These are phyloP conservation scores for Drosophila murphyi DNA, from an alignment of 1,140 invertebrate species.

Conservation along the genomic window DNA sequence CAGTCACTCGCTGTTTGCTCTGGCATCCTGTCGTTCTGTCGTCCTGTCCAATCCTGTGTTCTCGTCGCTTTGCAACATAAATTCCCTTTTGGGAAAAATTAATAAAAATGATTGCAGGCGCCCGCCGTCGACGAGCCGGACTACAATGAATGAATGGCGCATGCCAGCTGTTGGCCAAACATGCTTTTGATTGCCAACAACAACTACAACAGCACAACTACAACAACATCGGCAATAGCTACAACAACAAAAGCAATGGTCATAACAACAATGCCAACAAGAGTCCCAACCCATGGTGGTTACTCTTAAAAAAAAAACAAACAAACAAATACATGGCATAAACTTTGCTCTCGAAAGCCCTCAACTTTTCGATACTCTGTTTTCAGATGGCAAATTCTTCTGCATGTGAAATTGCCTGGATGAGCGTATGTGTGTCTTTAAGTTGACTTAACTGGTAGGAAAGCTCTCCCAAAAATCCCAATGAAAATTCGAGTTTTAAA, in stretches of 20 bases:
- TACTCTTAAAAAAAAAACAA: constrained; percentile 24
- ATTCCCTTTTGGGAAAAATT: constrained; percentile 79
- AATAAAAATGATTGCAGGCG: constrained; percentile 81
- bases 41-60: constrained; percentile 10
- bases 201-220: constrained; percentile 29
- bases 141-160: constrained; percentile 78
- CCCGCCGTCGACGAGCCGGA: constrained; percentile 41
- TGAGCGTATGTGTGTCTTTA: too few species aligned
- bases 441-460: too few species aligned
- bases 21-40: background rate
- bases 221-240: background rate
- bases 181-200: constrained; percentile 78
- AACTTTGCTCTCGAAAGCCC: background rate
- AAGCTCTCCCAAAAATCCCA: too few species aligned
- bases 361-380: background rate
- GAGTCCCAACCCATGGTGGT: constrained; percentile 40
- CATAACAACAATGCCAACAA: constrained; percentile 16
- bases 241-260: constrained; percentile 13
- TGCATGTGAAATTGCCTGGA: too few species aligned
- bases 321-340: background rate
- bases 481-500: too few species aligned
- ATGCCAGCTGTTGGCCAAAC: constrained; percentile 81
- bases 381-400: too few species aligned
- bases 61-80: constrained; percentile 60
- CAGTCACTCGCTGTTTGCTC: background rate